phyloP scores from a whole-genome alignment of 2,888 invertebrate species.

The Xestobium rufovillosum region DNA sequence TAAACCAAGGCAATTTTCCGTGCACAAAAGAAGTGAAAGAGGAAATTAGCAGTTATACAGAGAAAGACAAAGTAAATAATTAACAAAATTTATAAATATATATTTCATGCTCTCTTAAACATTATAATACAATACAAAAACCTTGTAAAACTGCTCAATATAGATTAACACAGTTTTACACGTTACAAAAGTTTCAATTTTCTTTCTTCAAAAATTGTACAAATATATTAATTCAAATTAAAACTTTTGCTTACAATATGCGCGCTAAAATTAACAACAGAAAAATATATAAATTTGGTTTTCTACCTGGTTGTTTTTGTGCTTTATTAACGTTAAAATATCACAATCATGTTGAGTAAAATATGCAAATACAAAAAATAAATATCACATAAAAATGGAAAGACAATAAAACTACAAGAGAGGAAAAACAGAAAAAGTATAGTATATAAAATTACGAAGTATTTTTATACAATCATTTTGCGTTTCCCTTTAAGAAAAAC shows the following conservation, averaged over 20 bases:
- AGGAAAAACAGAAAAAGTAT: not conserved
- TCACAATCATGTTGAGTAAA: conserved; percentile 12
- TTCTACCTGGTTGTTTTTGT: too few relatives aligned
- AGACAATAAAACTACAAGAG: conserved; percentile 12
- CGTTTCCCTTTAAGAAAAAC: not conserved
- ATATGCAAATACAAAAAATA: conserved; percentile 14
- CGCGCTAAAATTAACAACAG: conserved; percentile 19
- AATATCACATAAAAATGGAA: conserved; percentile 10
- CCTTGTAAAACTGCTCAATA: too few relatives aligned
- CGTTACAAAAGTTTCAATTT: conserved; percentile 16
- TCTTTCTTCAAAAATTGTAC: conserved; percentile 12
- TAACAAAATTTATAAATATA: too few relatives aligned
- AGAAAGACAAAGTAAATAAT: too few relatives aligned
- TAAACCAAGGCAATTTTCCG: too few relatives aligned
- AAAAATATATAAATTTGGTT: conserved; percentile 22
- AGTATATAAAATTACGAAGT: not conserved
- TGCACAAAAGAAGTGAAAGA: too few relatives aligned
- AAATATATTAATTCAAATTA: conserved; percentile 25
- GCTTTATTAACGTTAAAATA: conserved; percentile 14
- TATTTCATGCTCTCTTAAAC: too few relatives aligned
- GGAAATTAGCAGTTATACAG: not conserved
- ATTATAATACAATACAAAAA: too few relatives aligned
- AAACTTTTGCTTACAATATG: conserved; percentile 37
- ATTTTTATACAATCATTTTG: not conserved
- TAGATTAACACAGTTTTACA: too few relatives aligned